Evolutionary conservation across 2,888 invertebrate genomes (phyloP).

Genomic region (Rotaria socialis): DNA sequence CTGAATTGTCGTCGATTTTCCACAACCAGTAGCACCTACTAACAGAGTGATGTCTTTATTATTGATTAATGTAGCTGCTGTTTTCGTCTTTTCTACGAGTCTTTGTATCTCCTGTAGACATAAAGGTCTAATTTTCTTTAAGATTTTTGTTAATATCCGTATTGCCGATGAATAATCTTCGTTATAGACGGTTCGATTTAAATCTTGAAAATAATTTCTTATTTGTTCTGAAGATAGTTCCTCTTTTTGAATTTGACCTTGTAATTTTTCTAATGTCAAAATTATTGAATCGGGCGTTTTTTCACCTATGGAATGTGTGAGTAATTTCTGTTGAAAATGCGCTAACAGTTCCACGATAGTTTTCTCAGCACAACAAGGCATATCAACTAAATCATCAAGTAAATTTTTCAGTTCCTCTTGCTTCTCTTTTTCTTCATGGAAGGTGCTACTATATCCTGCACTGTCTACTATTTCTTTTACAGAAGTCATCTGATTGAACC

Average conservation of each 20-base stretch:
- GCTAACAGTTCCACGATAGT: not conserved
- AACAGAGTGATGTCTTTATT: not conserved
- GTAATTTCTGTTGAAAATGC: not conserved
- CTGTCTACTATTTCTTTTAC: too few relatives aligned
- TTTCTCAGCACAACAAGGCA: slow-evolving; percentile 16
- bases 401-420: not conserved
- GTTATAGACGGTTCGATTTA: not conserved
- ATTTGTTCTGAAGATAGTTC: slow-evolving; percentile 2
- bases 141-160: not conserved
- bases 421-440: too few relatives aligned
- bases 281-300: not conserved
- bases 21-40: not conserved
- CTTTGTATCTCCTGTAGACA: not conserved
- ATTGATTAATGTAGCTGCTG: not conserved
- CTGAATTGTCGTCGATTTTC: not conserved
- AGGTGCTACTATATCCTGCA: too few relatives aligned
- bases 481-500: not conserved
- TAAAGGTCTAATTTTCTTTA: not conserved
- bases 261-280: not conserved
- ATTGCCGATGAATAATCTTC: not conserved
- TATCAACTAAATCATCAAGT: not conserved
- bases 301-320: not conserved
- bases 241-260: not conserved
- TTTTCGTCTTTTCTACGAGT: not conserved
- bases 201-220: not conserved